Base-by-base conservation (phyloP, 2,888 invertebrate species). In the Protophormia terraenovae region DNA sequence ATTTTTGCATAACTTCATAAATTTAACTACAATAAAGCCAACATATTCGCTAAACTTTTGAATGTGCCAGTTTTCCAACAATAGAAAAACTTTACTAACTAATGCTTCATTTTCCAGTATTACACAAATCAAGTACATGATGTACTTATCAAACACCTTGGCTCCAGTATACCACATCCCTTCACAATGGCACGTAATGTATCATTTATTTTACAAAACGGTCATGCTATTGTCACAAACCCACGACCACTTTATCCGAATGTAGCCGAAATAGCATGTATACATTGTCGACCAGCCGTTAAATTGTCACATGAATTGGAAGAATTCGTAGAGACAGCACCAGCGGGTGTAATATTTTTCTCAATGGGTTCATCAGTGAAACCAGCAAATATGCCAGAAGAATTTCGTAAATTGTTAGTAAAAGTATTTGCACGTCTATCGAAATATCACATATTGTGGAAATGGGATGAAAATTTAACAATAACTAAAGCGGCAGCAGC, bases 281-380 rank as follows among this genome's bases (percentile, higher is more conserved):
- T 96, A 73, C 96, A 96, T 89, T 96, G 96, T 90, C 73, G 64
- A 0, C 95, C 94, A 86, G 94, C 95, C 72, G 92, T 95, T 27
- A 93, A 94, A 60, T 93, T 97, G 87, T 94, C 95, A 84, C 93
- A 94, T 88, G 95, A 95, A 87, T 92, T 96, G 29, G 95, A 95
- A 92, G 94, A 95, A 86, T 96, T 96, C 93, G 94, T 95, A 55
- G 93, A 94, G 3, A 94, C 94, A 12, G 93, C 94, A 0, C 94
- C 95, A 8, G 79, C 75, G 84, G 88, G 76, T 96, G 96, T 96
- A 91, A 95, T 97, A 78, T 96, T 95, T 92, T 95, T 96, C 32
- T 96, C 96, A 75, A 96, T 97, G 96, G 96, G 96, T 0, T 96
- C 96, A 0, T 96, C 96, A 6, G 96, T 96, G 0, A 94, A 95